Base-by-base conservation (phyloP, 2,888 invertebrate species). In the Frankliniella fusca region DNA sequence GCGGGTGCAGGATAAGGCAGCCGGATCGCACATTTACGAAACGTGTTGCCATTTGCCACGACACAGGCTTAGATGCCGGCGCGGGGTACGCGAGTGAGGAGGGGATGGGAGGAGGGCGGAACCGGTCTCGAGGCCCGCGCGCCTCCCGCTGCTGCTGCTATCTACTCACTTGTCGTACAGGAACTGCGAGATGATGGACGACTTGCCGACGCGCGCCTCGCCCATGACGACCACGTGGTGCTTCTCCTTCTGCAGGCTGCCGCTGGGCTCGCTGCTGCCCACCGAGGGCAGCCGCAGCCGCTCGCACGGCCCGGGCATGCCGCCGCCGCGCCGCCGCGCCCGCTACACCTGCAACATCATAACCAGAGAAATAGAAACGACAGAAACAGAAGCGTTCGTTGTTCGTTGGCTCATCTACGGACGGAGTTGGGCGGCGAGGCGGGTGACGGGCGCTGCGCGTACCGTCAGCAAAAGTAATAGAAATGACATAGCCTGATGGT, bases 171-270 rank as follows among this genome's bases (percentile, higher is more conserved):
- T 83, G 84, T 91, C 90, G 85, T 90, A 90, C 48, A 92, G 88
- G 87, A 92, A 92, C 83, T 92, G 89, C 82, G 90, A 89, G 83
- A 92, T 89, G 84, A 93, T 90, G 85, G 91, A 90, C 76, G 91
- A 91, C 86, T 93, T 93, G 23, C 93, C 92, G 81, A 91, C 91
- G 83, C 89, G 87, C 0, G 91, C 90, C 1, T 87, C 85, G 20
- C 89, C 89, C 88, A 89, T 88, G 83, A 89, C 86, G 61, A 89
- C 88, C 54, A 89, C 87, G 38, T 88, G 87, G 80, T 87, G 87
- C 79, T 85, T 84, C 83, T 85, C 84, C 82, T 83, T 82, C 49
- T 76, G 81, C 15, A 81, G 80, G 70, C 70, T 76, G 70, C 70
- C 70, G 70, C 70, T 76, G 70, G 70, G 70, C 70, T 76, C 70